Conservation (phyloP, 2,113 vertebrate genomes). For the Notarius lentiginosus region DNA sequence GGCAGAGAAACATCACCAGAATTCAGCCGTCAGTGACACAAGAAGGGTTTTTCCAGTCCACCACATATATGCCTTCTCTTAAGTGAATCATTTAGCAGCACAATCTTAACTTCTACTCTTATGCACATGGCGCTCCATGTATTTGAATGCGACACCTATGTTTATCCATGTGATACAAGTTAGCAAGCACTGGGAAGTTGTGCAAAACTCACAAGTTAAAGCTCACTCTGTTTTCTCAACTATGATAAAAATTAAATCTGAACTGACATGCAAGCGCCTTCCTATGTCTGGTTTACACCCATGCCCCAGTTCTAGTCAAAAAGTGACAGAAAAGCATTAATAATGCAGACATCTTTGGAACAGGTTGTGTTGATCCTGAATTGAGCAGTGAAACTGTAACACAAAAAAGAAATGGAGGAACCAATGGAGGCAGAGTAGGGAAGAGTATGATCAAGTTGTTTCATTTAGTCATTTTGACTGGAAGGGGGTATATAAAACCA, state of each 20-base stretch:
- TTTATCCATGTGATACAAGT: neutral
- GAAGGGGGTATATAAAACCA: neutral
- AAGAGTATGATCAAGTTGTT: neutral
- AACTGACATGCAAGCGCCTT: neutral
- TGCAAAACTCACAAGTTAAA: neutral
- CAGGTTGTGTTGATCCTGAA: constrained; percentile 56
- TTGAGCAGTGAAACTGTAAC: constrained; percentile 31
- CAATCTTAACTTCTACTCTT: neutral
- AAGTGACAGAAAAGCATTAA: constrained; percentile 51
- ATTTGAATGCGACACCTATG: neutral
- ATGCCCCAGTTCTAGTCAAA: constrained; percentile 40
- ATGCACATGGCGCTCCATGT: neutral
- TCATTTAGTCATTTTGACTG: neutral
- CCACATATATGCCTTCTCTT: neutral
- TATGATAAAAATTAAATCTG: neutral
- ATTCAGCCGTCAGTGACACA: neutral
- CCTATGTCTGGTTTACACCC: constrained; percentile 2
- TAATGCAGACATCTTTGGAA: constrained; percentile 57
- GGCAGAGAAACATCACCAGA: neutral
- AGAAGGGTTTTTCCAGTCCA: neutral
- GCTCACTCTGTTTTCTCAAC: neutral
- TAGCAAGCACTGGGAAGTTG: neutral
- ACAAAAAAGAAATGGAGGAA: constrained; percentile 3
- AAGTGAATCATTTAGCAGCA: neutral
- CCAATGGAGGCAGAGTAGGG: neutral